Evolutionary conservation across 2,797 vertebrate genomes (phyloP), one percentile per base, ranked within the genome.

Genomic region (Okamejei kenojei): DNA sequence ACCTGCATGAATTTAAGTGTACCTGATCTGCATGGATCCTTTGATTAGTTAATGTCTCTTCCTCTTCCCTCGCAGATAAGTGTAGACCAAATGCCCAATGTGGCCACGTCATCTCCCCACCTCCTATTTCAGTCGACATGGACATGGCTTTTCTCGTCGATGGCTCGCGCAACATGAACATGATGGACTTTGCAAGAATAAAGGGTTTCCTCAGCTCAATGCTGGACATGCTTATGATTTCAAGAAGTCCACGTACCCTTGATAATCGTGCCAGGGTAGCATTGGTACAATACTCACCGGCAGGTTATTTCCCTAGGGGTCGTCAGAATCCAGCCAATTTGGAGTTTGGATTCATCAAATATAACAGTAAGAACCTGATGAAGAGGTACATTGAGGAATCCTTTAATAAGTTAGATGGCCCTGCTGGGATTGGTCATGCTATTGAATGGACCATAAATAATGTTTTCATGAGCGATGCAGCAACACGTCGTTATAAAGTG

Each of bases 121-220:
- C n/a, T 65, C 95, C 95, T 1, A 94, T 97, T 94, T 54, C 93
- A 8, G 94, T 96, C 26, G 95, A 97, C 4, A 11, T 97, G 95
- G 98, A 98, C 95, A 94, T 98, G 91, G 96, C 95, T 0, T 94
- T 98, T 82, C 82, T 98, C 93, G 93, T 97, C 93, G 98, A 98
- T 73, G 94, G 97, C 84, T 98, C 98, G 93, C 94, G 29, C 35
- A 95, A 95, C 71, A 74, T 98, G 8, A 94, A 95, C 91, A 93
- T 94, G 0, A 96, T 97, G 0, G 94, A 97, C 65, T 98, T 97
- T 94, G 80, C 94, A 0, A 96, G 95, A 0, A 94, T 95, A 23
- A 97, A 97, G 95, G 94, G 96, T 94, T 96, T 99, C 38, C 94
- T 98, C 94, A 95, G 95, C 7, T 95, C 94, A 0, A 94, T 97